Evolutionary conservation across 2,797 vertebrate genomes (phyloP).

Genomic region (Psittacula echo): DNA sequence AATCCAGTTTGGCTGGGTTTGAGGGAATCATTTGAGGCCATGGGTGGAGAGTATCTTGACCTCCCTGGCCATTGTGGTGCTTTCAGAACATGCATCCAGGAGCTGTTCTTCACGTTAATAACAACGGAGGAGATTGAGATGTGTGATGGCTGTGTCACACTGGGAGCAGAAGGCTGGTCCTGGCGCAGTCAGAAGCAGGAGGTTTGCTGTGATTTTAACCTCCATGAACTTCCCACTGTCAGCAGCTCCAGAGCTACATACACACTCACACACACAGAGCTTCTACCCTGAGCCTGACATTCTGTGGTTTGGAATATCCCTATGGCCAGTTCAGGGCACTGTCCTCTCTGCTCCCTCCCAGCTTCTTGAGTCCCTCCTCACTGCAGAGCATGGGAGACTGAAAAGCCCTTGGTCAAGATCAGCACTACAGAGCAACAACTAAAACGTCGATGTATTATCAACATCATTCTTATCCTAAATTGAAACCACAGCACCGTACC

Average conservation of each 20-base stretch:
- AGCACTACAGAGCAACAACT: background rate
- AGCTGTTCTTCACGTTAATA: background rate
- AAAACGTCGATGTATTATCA: background rate
- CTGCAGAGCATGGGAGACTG: background rate
- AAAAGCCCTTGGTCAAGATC: background rate
- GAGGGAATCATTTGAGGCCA: background rate
- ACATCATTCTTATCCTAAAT: background rate
- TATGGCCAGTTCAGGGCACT: background rate
- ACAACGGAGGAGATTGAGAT: background rate
- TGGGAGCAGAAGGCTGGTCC: background rate
- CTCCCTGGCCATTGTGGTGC: background rate
- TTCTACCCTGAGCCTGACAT: background rate
- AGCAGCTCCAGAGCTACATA: background rate
- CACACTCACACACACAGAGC: no score
- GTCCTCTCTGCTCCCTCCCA: background rate
- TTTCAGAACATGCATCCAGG: background rate
- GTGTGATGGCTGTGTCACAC: background rate
- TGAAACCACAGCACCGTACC: background rate
- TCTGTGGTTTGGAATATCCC: background rate
- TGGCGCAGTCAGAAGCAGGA: background rate
- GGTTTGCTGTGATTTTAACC: background rate
- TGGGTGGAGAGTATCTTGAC: background rate
- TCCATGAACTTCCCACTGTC: background rate
- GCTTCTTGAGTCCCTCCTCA: background rate
- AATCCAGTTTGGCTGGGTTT: background rate